Evolutionary conservation across 2,113 vertebrate species (phyloP).

Genomic region (Trichechus manatus): DNA sequence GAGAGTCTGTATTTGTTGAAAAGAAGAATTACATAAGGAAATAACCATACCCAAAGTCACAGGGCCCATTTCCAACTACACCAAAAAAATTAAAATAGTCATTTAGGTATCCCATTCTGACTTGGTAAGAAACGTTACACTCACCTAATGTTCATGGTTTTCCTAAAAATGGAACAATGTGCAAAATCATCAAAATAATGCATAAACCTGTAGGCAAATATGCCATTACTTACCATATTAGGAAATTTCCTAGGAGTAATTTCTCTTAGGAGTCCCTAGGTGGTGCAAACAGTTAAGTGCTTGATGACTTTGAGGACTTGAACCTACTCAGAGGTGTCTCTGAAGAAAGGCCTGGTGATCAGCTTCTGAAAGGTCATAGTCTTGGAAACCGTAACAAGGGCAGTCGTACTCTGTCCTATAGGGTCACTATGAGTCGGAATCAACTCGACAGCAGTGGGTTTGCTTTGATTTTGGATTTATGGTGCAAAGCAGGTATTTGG

Average conservation of each 20-base stretch:
- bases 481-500: background rate
- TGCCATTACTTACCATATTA: background rate
- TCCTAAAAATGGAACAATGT: background rate
- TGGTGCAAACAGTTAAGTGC: background rate
- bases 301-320: background rate
- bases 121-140: background rate
- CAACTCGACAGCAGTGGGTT: background rate
- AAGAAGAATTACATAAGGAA: slow-evolving; percentile 13
- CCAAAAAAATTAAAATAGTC: background rate
- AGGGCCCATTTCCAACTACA: background rate
- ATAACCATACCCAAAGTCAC: slow-evolving; percentile 2
- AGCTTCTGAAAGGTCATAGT: background rate
- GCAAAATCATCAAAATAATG: background rate
- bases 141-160: background rate
- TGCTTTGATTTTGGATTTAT: background rate
- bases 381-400: background rate
- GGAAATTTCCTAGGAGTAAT: background rate
- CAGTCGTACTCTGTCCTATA: background rate
- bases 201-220: background rate
- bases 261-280: background rate
- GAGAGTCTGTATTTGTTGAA: background rate
- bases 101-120: slow-evolving; percentile 18
- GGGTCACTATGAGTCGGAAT: background rate
- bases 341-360: background rate
- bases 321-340: background rate